Evolutionary conservation across 2,113 vertebrate genomes (phyloP).

Genomic region (Cercopithecus mona): DNA sequence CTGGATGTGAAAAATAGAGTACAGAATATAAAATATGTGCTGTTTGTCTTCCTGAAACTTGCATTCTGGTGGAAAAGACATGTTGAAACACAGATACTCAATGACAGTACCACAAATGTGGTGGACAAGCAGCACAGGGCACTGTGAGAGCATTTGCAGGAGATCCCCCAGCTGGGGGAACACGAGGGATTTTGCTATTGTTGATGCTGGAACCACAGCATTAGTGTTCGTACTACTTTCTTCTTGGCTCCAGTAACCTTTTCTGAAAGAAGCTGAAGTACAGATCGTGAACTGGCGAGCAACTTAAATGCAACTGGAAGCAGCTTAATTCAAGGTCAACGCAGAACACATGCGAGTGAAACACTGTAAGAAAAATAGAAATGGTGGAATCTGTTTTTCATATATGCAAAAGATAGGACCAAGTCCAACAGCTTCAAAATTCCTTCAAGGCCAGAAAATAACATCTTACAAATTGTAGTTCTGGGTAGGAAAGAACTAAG

Average conservation of each 20-base stretch:
- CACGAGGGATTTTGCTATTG: neutral
- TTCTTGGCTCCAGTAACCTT: fast-evolving
- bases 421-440: neutral
- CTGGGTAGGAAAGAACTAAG: neutral
- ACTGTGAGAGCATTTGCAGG: fast-evolving
- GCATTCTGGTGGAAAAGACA: neutral
- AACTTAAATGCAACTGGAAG: neutral
- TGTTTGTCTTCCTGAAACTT: too few relatives aligned
- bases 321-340: neutral
- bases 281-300: fast-evolving
- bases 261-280: neutral
- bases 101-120: fast-evolving
- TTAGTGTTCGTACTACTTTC: fast-evolving
- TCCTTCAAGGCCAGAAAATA: neutral
- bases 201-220: fast-evolving
- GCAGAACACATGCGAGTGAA: neutral
- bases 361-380: neutral
- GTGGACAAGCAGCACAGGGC: too few relatives aligned
- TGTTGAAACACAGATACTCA: too few relatives aligned
- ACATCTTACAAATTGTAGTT: too few relatives aligned
- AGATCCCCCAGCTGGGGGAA: neutral
- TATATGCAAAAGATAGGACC: neutral
- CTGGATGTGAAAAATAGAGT: neutral
- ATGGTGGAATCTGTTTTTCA: too few relatives aligned
- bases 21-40: fast-evolving